phyloP scores from a whole-genome alignment of 2,888 invertebrate species.

The Drosophila diplacantha region DNA sequence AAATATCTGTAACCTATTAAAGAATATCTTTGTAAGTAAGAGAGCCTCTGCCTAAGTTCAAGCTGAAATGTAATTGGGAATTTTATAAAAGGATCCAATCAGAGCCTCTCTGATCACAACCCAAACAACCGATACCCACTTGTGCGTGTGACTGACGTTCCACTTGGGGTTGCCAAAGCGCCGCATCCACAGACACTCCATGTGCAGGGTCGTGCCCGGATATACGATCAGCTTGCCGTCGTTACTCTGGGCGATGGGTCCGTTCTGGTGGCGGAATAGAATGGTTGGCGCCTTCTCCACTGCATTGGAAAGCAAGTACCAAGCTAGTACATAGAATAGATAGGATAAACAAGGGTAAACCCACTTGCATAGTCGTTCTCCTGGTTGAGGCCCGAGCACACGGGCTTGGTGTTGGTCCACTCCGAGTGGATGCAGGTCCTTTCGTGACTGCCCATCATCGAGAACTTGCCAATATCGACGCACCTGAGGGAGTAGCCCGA shows the following conservation, averaged over 20 bases:
- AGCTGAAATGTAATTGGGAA: slow-evolving; percentile 9
- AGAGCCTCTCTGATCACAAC: neutral
- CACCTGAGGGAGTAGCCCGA: slow-evolving; percentile 80
- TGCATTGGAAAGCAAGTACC: slow-evolving; percentile 59
- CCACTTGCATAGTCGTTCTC: slow-evolving; percentile 91
- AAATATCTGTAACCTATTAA: neutral
- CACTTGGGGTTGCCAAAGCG: slow-evolving; percentile 91
- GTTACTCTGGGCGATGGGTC: slow-evolving; percentile 91
- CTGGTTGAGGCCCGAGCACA: slow-evolving; percentile 89
- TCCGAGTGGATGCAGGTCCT: slow-evolving; percentile 87
- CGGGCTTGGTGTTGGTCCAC: slow-evolving; percentile 88
- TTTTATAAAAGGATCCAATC: neutral
- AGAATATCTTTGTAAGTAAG: neutral
- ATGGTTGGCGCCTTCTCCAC: slow-evolving; percentile 93
- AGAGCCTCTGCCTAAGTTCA: neutral
- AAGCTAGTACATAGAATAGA: neutral
- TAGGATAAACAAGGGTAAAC: slow-evolving; percentile 65
- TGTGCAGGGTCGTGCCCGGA: slow-evolving; percentile 90
- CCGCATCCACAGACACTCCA: slow-evolving; percentile 93
- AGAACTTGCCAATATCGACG: slow-evolving; percentile 91
- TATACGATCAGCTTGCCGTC: slow-evolving; percentile 91
- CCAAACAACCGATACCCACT: slow-evolving; percentile 67
- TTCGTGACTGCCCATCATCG: slow-evolving; percentile 86
- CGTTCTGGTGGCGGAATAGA: slow-evolving; percentile 87
- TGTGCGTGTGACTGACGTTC: slow-evolving; percentile 84